phyloP scores from a whole-genome alignment of 2,113 vertebrate species.

The Gila orcuttii region DNA sequence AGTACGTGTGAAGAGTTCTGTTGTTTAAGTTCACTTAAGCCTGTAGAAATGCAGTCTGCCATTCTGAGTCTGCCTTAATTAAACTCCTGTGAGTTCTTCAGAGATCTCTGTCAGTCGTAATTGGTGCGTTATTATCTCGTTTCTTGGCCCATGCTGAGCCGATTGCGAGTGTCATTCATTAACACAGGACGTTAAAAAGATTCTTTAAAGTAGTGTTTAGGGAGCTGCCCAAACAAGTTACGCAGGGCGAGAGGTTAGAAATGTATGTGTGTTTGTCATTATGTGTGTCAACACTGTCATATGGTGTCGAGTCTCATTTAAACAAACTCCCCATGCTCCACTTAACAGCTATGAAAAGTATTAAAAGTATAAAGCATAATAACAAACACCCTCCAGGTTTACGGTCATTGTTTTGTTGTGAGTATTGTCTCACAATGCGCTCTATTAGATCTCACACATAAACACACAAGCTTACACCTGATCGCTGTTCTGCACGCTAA shows the following conservation, averaged over 20 bases:
- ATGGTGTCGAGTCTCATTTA: not conserved
- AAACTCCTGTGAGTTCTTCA: conserved; percentile 26
- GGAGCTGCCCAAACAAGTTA: conserved; percentile 66
- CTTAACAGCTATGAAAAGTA: not conserved
- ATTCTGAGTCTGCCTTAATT: conserved; percentile 5
- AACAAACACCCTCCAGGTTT: not conserved
- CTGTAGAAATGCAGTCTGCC: conserved; percentile 1
- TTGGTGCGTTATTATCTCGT: conserved; percentile 59
- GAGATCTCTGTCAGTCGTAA: conserved; percentile 61
- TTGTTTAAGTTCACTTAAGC: not conserved
- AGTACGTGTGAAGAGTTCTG: not conserved
- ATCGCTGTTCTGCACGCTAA: not conserved
- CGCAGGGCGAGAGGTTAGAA: conserved; percentile 26
- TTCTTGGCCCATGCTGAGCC: conserved; percentile 60
- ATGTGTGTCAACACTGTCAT: conserved; percentile 35
- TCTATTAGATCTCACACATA: not conserved
- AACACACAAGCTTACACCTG: not conserved
- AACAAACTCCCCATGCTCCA: not conserved
- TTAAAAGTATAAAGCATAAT: not conserved
- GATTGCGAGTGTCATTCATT: conserved; percentile 61
- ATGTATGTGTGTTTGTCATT: conserved; percentile 27
- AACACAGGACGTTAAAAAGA: conserved; percentile 54
- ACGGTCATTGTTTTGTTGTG: not conserved
- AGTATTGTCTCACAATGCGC: not conserved
- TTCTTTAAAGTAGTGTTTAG: conserved; percentile 47